Base-by-base conservation (phyloP, 2,888 invertebrate species). In the Diaprepes abbreviatus region DNA sequence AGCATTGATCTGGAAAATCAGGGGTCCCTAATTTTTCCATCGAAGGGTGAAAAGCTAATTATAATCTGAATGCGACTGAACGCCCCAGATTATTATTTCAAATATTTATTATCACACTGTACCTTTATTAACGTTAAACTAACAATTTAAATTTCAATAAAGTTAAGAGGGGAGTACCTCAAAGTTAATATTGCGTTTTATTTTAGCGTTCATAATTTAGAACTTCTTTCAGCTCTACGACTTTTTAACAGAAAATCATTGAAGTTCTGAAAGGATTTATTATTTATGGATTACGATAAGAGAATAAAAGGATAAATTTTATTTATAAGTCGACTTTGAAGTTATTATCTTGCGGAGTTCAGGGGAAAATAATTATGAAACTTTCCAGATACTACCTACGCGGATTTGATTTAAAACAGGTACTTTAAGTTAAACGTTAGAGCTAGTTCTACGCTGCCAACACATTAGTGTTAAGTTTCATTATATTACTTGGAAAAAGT, bases 241-340 rank as follows among this genome's bases (percentile, higher is more conserved):
- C 43, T 48, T 48, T 48, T 48, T 48, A 24, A 24, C 24, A 14
- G 48, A 28, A 48, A 5, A 12, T 48, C 7, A 6, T 24, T 28
- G 28, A 48, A 48, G 24, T 48, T 48, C 24, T 7, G 28, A 43
- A 14, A 48, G 48, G 48, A 45, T 24, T 48, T 12, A 28, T 48
- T 14, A 45, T 45, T 45, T 45, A 45, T 45, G 45, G 45, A 21
- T 45, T 48, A 6, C 48, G 48, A 48, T 48, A 48, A 48, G 48
- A 24, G 24, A 48, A 48, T 24, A 28, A 48, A 48, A 48, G 24
- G 12, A 48, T 24, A 48, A 1, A 48, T 48, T 48, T 24, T 48
- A 48, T 48, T 24, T 43, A 9, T 17, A 28, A 28, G 48, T 28
- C 14, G 48, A 50, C 28, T 50, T 50, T 31, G 9, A 50, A 50